Percentiles rank a stretch among this genome's conserved stretches.
phyloP scores from a whole-genome alignment of 1,140 invertebrate genomes.

The Drosophila lacertosa region DNA sequence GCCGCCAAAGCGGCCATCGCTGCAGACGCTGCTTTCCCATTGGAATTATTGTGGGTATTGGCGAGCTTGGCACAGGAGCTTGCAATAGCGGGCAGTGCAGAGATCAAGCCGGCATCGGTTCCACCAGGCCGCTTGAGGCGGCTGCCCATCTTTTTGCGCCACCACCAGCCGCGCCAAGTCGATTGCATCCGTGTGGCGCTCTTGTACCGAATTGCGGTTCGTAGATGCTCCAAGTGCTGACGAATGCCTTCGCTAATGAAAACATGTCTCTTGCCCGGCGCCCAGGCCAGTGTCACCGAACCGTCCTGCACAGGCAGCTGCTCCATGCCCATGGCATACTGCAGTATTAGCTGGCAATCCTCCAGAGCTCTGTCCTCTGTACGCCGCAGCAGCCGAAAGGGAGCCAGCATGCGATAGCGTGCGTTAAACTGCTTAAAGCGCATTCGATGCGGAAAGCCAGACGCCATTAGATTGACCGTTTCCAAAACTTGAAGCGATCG shows the following conservation, averaged over 20 bases:
- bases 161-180: conserved; percentile 92
- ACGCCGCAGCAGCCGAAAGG: conserved; percentile 89
- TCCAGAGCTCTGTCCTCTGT: conserved; percentile 92
- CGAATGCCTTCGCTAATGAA: conserved; percentile 97
- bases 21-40: conserved; percentile 50
- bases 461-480: conserved; percentile 97
- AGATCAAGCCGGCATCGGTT: conserved; percentile 20
- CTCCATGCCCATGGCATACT: conserved; percentile 86
- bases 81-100: conserved; percentile 23
- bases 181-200: conserved; percentile 92
- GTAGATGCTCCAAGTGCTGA: conserved; percentile 92
- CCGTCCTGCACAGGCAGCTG: conserved; percentile 83
- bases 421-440: conserved; percentile 96
- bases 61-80: conserved; percentile 36
- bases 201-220: conserved; percentile 90
- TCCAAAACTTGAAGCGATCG: conserved; percentile 96
- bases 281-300: conserved; percentile 85
- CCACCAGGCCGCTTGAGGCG: conserved; percentile 41
- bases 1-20: conserved; percentile 62
- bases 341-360: conserved; percentile 91
- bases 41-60: conserved; percentile 44
- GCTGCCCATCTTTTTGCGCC: conserved; percentile 89
- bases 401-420: conserved; percentile 92
- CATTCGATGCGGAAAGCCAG: conserved; percentile 96
- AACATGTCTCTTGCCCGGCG: conserved; percentile 95